These are phyloP conservation scores for Myotis vivesi DNA, from an alignment of 2,797 vertebrate genomes.

Conservation along the genomic window DNA sequence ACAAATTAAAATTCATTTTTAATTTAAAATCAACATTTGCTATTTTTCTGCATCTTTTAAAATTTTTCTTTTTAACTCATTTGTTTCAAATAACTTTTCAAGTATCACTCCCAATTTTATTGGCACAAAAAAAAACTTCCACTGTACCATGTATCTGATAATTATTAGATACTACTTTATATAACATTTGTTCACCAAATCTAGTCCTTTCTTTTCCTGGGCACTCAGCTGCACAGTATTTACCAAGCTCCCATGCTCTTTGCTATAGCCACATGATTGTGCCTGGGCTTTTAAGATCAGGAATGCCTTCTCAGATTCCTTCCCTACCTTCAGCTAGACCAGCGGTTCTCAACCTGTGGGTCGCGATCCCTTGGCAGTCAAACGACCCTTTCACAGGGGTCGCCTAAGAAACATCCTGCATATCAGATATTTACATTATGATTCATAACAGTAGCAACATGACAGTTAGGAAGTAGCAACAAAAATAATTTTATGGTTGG, in stretches of 20 bases:
- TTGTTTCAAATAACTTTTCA: slow-evolving; percentile 1
- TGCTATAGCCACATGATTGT: too few relatives aligned
- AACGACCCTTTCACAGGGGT: too few relatives aligned
- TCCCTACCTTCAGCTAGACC: neutral
- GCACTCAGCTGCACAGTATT: neutral
- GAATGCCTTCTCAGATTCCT: neutral
- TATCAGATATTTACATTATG: too few relatives aligned
- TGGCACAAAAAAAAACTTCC: neutral
- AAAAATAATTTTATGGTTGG: too few relatives aligned
- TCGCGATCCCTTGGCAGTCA: too few relatives aligned
- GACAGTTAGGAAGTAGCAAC: too few relatives aligned
- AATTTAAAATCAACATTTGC: neutral
- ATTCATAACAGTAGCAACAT: too few relatives aligned
- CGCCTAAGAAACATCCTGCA: too few relatives aligned
- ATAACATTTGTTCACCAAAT: neutral
- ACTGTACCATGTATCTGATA: neutral
- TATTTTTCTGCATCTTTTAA: neutral
- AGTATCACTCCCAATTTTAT: neutral
- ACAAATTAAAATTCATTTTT: slow-evolving; percentile 7
- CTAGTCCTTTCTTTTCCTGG: neutral
- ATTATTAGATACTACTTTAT: neutral
- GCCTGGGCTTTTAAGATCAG: neutral
- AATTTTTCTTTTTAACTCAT: neutral
- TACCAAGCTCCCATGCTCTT: neutral
- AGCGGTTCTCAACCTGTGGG: too few relatives aligned